phyloP scores from a whole-genome alignment of 37 sponge, comb jelly and placozoan genomes.

The Lycopodina hypogea region DNA sequence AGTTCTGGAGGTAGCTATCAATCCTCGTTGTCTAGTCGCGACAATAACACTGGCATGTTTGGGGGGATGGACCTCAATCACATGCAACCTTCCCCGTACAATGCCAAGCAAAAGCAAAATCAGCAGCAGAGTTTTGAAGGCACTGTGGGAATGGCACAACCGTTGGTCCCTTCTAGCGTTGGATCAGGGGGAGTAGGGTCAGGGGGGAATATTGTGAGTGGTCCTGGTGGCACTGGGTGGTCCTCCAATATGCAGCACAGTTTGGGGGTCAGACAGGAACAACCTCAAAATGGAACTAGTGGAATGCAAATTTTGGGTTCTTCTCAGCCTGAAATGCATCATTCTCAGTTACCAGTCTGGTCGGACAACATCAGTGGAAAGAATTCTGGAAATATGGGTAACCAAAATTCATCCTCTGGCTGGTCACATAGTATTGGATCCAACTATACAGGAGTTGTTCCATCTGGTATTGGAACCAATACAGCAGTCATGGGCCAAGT shows the following conservation, averaged over 20 bases:
- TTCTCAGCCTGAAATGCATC: background rate
- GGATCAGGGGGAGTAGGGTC: background rate
- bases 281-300: background rate
- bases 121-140: background rate
- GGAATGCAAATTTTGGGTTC: background rate
- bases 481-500: background rate
- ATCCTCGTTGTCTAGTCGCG: background rate
- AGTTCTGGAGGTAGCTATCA: background rate
- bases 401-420: background rate
- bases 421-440: background rate
- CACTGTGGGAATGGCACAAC: background rate
- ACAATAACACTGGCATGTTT: background rate
- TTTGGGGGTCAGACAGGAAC: background rate
- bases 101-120: background rate
- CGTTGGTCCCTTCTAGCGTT: constrained; percentile 5
- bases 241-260: constrained; percentile 7
- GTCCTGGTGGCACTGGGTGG: constrained; percentile 22
- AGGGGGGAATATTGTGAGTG: background rate
- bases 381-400: background rate
- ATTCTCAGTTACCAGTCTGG: background rate
- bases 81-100: background rate
- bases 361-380: constrained; percentile 6
- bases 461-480: background rate
- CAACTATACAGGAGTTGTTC: background rate
- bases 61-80: background rate